A percentile compares a stretch with the other conserved stretches of the same genome.
These are phyloP conservation scores for Cataglyphis cursor DNA, from an alignment of 2,888 invertebrate species.

Conservation along the genomic window DNA sequence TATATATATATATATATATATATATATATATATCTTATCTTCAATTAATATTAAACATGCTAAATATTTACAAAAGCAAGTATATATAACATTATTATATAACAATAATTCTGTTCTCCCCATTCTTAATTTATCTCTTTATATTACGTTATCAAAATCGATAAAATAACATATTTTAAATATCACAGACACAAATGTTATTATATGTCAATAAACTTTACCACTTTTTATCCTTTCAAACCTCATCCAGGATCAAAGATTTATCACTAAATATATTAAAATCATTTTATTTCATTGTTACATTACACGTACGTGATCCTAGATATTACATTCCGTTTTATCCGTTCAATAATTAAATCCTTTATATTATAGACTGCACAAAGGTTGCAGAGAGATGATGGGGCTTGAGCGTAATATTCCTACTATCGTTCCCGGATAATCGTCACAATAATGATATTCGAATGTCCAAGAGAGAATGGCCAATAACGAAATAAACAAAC, in stretches of 20 bases:
- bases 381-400: not conserved
- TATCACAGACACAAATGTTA: not conserved
- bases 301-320: not conserved
- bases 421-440: not conserved
- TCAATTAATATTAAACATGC: not conserved
- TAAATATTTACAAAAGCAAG: not conserved
- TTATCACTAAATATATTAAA: constrained; percentile 8
- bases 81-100: not conserved
- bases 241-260: not conserved
- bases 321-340: constrained; percentile 31
- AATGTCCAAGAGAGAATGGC: constrained; percentile 15
- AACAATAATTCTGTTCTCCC: not conserved
- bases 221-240: constrained; percentile 6
- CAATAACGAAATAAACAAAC: constrained; percentile 22
- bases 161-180: not conserved
- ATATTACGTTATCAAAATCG: not conserved
- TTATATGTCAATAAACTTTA: not conserved
- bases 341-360: constrained; percentile 43
- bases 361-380: constrained; percentile 2
- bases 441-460: constrained; percentile 12
- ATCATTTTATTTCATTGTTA: constrained; percentile 13
- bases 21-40: not conserved
- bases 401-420: constrained; percentile 6
- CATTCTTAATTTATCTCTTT: not conserved
- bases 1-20: not conserved